Conservation (phyloP, 2,888 invertebrate genomes). For the Pyrrhia umbra region DNA sequence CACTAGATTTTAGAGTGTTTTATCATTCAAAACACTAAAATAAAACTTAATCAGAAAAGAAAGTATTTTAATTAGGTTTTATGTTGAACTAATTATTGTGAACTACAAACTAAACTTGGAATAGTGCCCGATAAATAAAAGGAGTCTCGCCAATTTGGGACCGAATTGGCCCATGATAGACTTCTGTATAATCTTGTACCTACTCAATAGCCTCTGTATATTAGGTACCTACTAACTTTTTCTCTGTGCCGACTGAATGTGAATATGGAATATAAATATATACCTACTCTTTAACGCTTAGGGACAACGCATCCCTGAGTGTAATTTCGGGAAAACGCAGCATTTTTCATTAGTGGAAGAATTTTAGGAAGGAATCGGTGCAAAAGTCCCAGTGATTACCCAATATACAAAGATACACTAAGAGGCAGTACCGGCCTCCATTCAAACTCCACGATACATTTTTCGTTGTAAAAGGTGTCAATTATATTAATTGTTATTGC, state of each 20-base stretch:
- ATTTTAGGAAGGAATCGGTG: too few species aligned
- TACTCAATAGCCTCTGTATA: not conserved
- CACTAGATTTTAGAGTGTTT: too few species aligned
- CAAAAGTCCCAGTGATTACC: too few species aligned
- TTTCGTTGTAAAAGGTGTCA: constrained; percentile 46
- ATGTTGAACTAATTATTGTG: constrained; percentile 15
- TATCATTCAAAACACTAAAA: too few species aligned
- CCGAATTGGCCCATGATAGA: constrained; percentile 22
- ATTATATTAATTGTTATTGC: constrained; percentile 49
- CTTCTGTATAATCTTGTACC: constrained; percentile 6
- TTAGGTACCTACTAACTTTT: not conserved
- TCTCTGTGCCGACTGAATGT: too few species aligned
- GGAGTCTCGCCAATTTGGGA: constrained; percentile 23
- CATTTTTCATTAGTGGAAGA: too few species aligned
- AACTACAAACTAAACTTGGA: constrained; percentile 30
- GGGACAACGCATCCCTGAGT: too few species aligned
- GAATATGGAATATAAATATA: too few species aligned
- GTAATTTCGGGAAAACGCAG: too few species aligned
- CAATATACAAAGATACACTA: too few species aligned
- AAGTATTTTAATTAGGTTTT: not conserved
- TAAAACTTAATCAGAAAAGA: not conserved
- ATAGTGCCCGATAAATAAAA: constrained; percentile 34
- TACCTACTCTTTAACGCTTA: too few species aligned
- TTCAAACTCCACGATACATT: constrained; percentile 19
- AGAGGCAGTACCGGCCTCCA: constrained; percentile 3